Evolutionary conservation across 2,888 invertebrate genomes (phyloP).

Genomic region (Acrobasis repandana): DNA sequence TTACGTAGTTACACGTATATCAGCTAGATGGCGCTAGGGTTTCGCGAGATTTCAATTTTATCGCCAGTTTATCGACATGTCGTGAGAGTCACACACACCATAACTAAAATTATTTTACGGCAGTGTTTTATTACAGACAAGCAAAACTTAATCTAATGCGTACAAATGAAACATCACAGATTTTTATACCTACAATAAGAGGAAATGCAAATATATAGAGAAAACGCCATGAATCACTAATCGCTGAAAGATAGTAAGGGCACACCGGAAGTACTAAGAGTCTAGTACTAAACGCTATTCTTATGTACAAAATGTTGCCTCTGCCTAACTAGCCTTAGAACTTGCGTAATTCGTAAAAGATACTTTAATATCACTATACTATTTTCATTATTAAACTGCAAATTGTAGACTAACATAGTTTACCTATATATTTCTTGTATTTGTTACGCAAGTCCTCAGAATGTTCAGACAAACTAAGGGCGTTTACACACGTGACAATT

Average conservation of each 20-base stretch:
- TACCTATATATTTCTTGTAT: slow-evolving; percentile 17
- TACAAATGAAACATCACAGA: slow-evolving; percentile 74
- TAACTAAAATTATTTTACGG: slow-evolving; percentile 37
- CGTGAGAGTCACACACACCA: slow-evolving; percentile 23
- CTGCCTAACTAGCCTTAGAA: slow-evolving; percentile 27
- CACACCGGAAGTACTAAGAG: slow-evolving; percentile 73
- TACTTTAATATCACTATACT: slow-evolving; percentile 15
- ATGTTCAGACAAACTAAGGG: slow-evolving; percentile 28
- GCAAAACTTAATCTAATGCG: slow-evolving; percentile 51
- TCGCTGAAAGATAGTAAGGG: slow-evolving; percentile 70
- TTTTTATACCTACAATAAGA: slow-evolving; percentile 65
- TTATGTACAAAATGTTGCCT: slow-evolving; percentile 68
- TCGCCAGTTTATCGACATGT: neutral
- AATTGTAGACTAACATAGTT: slow-evolving; percentile 8
- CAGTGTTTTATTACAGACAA: slow-evolving; percentile 44
- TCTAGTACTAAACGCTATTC: slow-evolving; percentile 66
- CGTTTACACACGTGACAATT: slow-evolving; percentile 22
- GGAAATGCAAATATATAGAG: slow-evolving; percentile 48
- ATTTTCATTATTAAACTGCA: slow-evolving; percentile 11
- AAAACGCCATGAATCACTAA: slow-evolving; percentile 57
- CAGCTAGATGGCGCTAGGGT: too few relatives aligned
- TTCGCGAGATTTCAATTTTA: neutral
- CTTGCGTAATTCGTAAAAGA: slow-evolving; percentile 14
- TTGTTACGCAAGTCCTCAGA: slow-evolving; percentile 24
- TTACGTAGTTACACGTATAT: too few relatives aligned